Evolutionary conservation across 1,140 invertebrate genomes (phyloP).

Genomic region (Nautilus pompilius): DNA sequence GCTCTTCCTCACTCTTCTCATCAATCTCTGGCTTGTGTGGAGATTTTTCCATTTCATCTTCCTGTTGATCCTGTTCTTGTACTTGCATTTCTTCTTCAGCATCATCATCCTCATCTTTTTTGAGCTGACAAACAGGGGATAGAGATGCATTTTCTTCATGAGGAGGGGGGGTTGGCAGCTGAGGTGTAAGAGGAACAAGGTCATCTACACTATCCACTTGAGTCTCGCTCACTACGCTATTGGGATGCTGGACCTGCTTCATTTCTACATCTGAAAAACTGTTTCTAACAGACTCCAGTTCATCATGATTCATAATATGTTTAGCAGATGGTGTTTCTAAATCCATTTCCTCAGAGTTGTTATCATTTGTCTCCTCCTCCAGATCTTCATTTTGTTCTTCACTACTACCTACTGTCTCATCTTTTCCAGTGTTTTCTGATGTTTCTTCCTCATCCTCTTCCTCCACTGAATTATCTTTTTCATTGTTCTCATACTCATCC

Average conservation of each 20-base stretch:
- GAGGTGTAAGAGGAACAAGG: conserved; percentile 33
- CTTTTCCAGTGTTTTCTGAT: too few species aligned
- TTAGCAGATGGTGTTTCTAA: too few species aligned
- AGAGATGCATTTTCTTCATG: background rate
- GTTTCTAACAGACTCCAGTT: too few species aligned
- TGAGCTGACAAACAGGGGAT: too few species aligned
- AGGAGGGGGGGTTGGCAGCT: conserved; percentile 27
- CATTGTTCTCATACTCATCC: background rate
- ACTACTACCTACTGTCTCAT: too few species aligned
- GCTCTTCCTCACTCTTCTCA: background rate
- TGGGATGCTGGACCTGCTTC: too few species aligned
- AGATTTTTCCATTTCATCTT: background rate
- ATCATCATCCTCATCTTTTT: conserved; percentile 2
- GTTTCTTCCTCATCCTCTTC: conserved; percentile 8
- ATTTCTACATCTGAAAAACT: too few species aligned
- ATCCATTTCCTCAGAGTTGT: too few species aligned
- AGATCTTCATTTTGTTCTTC: too few species aligned
- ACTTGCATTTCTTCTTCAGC: conserved; percentile 21
- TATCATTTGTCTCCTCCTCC: too few species aligned
- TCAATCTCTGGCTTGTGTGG: background rate
- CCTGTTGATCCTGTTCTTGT: background rate
- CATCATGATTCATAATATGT: too few species aligned
- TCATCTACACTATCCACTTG: conserved; percentile 33
- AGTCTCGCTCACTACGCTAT: too few species aligned
- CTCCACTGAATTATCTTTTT: background rate